Base-by-base conservation (phyloP, 2,113 vertebrate species). In the Prionailurus viverrinus region DNA sequence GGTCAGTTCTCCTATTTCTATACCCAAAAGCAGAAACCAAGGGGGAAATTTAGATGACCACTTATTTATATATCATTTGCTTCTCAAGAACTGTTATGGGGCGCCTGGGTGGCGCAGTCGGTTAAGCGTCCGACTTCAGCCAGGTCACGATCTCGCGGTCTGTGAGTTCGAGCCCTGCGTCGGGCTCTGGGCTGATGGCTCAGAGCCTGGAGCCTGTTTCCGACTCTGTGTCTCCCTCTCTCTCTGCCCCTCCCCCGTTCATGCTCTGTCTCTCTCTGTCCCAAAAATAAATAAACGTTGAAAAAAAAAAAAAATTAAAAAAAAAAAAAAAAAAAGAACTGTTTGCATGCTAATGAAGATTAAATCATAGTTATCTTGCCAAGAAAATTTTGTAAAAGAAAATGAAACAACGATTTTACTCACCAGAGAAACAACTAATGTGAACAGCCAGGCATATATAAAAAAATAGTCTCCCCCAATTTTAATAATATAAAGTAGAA, bases 371-470 rank as follows among this genome's bases (percentile, higher is more conserved):
- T 83, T 87, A 81, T 91, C 58, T 48, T 48, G 68, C 33, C 61
- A 95, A 96, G 15, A n/a, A 89, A 79, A 16, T 89, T 95, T 68
- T 79, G 18, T 73, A 97, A 81, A 97, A 96, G 83, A 29, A 68
- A 91, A 95, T 53, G 5, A 45, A n/a, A 95, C 66, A 45, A 85
- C 55, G 36, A 68, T 96, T 74, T 86, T 98, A 99, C 99, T 99
- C 94, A 99, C 99, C 99, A 99, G 98, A 98, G 99, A 99, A 93
- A 99, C 99, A 79, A 99, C 98, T 83, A 99, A 98, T 0, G 99
- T 99, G 97, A 99, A 99, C 87, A 99, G 99, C 99, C 99, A 99
- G 94, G 99, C 99, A 85, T 99, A 99, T 98, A 99, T 99, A 99
- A 99, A 99, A 98, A 99, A 99, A 98, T 99, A 99, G 98, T 99